Base-by-base conservation (phyloP, 2,888 invertebrate genomes). In the Cataglyphis rosenhaueri region DNA sequence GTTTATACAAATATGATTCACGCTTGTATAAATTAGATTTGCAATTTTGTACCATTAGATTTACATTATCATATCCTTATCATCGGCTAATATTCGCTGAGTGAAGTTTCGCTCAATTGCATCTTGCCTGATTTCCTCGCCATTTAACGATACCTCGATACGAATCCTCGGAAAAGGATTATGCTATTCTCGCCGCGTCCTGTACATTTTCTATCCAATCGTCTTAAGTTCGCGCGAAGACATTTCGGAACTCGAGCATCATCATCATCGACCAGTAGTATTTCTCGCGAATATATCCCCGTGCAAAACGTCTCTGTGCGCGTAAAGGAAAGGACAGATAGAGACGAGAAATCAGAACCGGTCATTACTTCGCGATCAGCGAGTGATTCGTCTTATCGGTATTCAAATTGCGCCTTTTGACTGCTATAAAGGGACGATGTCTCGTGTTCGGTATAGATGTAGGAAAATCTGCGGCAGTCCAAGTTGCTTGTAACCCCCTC, bases 301-400 rank as follows among this genome's bases (percentile, higher is more conserved):
- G 18, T 64, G 73, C 21, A 32, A 66, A 55, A 57, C 21, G 48
- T 41, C 9, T 61, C 21, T 10, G 68, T 12, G 64, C 10, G 29
- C 59, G 48, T 57, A 48, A 48, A 65, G 61, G n/a, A 32, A 21
- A 75, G 29, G 0, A 55, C 55, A 59, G 84, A 87, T 68, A 66
- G 71, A 62, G 68, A 61, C n/a, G 62, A 82, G 82, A 86, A 88
- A 86, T 87, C 82, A 71, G 68, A 59, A 79, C 32, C 78, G 90
- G 91, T 92, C 92, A 92, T 93, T 93, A 93, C 89, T 92, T 91
- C 86, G 88, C 90, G 91, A 94, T 94, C 93, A 93, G 88, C 83
- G 84, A 86, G 86, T 90, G 91, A 92, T 93, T 88, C 92, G 89
- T 93, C 92, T 93, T 93, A 93, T 92, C 93, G 89, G 89, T 89